Conservation (phyloP, 2,797 vertebrate genomes). For the Craterocephalus amniculus region DNA sequence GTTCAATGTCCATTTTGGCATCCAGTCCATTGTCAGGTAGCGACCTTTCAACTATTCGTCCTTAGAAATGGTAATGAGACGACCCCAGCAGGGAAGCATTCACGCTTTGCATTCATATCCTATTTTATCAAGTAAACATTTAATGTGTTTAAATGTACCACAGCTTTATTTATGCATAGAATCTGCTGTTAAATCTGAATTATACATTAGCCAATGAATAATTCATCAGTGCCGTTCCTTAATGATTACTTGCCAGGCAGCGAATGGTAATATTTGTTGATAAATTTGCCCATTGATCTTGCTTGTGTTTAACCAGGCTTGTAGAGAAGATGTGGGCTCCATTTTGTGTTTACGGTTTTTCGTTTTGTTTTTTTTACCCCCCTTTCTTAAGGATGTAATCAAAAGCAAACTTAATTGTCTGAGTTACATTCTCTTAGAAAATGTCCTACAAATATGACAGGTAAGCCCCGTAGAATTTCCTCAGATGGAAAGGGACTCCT, state of each 20-base stretch:
- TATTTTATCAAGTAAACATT: constrained; percentile 85
- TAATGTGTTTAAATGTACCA: constrained; percentile 84
- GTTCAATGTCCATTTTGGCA: constrained; percentile 4
- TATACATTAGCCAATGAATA: constrained; percentile 86
- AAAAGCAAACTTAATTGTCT: constrained; percentile 60
- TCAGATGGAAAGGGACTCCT: constrained; percentile 26
- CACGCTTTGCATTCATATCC: constrained; percentile 70
- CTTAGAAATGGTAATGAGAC: constrained; percentile 49
- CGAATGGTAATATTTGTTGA: constrained; percentile 84
- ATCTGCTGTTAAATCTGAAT: constrained; percentile 87
- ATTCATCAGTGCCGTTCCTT: constrained; percentile 82
- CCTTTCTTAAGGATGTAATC: constrained; percentile 43
- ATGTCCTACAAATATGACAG: constrained; percentile 53
- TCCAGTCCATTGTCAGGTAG: constrained; percentile 27
- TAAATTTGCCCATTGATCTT: constrained; percentile 84
- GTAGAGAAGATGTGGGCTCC: constrained; percentile 50
- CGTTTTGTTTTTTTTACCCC: background rate
- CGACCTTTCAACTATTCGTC: constrained; percentile 31
- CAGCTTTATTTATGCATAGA: constrained; percentile 87
- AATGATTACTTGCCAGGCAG: constrained; percentile 84
- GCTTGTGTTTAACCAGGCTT: constrained; percentile 76
- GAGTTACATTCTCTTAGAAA: constrained; percentile 11
- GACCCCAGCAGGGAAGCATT: constrained; percentile 51
- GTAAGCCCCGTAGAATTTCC: constrained; percentile 30
- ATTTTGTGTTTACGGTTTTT: constrained; percentile 44